Evolutionary conservation across 1,140 invertebrate species (phyloP).

Genomic region (Mylabris phalerata): DNA sequence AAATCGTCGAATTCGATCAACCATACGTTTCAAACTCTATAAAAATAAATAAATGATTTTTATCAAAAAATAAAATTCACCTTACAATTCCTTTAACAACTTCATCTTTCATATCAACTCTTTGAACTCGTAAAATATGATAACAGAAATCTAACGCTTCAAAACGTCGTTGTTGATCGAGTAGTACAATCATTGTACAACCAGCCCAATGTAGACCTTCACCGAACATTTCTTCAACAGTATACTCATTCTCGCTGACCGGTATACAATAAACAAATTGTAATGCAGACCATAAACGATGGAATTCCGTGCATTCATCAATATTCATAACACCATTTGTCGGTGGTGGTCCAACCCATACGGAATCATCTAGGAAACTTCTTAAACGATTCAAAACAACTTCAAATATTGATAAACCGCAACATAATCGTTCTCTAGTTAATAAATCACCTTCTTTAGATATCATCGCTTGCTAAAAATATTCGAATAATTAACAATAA

Average conservation of each 20-base stretch:
- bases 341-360: conserved; percentile 87
- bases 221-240: conserved; percentile 95
- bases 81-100: conserved; percentile 93
- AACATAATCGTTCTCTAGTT: conserved; percentile 94
- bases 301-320: conserved; percentile 96
- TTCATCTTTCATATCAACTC: conserved; percentile 95
- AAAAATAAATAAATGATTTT: conserved; percentile 32
- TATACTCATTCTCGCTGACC: conserved; percentile 94
- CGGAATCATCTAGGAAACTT: conserved; percentile 77
- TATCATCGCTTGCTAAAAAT: conserved; percentile 77
- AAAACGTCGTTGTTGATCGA: conserved; percentile 94
- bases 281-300: conserved; percentile 91
- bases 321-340: conserved; percentile 91
- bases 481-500: neutral
- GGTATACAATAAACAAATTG: conserved; percentile 99
- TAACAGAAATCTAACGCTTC: conserved; percentile 99
- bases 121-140: conserved; percentile 92
- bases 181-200: conserved; percentile 94
- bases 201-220: conserved; percentile 99
- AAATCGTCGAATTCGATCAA: conserved; percentile 93
- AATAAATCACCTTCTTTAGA: conserved; percentile 91
- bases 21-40: conserved; percentile 92
- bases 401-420: conserved; percentile 97
- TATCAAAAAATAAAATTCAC: conserved; percentile 33
- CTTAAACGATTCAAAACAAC: conserved; percentile 83